These are phyloP conservation scores for Macrosiphum euphorbiae DNA, from an alignment of 2,888 invertebrate species.

Conservation along the genomic window DNA sequence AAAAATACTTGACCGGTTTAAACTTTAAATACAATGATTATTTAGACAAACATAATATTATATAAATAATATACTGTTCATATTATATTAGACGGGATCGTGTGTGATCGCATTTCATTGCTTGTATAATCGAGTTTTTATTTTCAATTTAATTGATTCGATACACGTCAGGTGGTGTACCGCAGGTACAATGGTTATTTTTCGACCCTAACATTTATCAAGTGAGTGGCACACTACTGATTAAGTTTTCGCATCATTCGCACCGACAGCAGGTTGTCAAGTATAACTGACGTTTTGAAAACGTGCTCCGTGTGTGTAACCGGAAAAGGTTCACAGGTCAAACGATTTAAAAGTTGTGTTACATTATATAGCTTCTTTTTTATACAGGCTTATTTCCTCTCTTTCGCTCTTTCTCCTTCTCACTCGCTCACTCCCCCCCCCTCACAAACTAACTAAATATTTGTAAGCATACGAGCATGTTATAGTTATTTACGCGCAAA, in stretches of 20 bases:
- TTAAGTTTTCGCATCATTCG: constrained; percentile 60
- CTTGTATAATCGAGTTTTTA: constrained; percentile 20
- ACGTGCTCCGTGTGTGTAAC: constrained; percentile 52
- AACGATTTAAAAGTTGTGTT: constrained; percentile 55
- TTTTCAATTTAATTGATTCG: constrained; percentile 52
- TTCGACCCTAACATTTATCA: constrained; percentile 9
- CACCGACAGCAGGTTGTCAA: constrained; percentile 56
- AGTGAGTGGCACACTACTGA: constrained; percentile 53
- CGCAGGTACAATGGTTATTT: constrained; percentile 10
- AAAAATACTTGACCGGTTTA: not conserved
- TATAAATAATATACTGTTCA: not conserved
- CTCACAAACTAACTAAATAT: not conserved
- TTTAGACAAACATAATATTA: not conserved
- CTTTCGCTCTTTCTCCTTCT: not conserved
- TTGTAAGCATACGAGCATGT: not conserved
- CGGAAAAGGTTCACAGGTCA: constrained; percentile 57
- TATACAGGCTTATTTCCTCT: not conserved
- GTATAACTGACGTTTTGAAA: constrained; percentile 57
- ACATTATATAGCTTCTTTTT: constrained; percentile 39
- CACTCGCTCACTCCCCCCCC: not conserved
- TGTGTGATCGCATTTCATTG: constrained; percentile 29
- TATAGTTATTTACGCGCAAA: constrained; percentile 22
- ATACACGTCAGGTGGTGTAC: not conserved
- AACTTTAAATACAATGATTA: not conserved
- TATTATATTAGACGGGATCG: not conserved